Base-by-base conservation (phyloP, 2,113 vertebrate genomes). In the Callopanchax toddi region DNA sequence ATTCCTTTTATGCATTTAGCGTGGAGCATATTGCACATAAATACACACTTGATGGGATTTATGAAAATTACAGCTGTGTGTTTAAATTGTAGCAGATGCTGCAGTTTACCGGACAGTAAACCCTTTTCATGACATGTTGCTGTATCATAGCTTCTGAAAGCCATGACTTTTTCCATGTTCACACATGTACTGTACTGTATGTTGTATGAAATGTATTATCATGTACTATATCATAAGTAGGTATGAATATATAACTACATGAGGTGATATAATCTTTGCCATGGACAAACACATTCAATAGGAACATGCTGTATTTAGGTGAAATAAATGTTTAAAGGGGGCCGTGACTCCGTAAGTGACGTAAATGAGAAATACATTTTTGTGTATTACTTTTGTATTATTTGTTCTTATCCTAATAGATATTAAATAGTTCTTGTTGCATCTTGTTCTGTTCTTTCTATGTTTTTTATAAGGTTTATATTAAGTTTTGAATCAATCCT, bases 341-440 rank as follows among this genome's bases (percentile, higher is more conserved):
- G 64, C 60, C 43, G 69, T 72, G 74, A 75, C 79, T 87, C 76
- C 62, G 66, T 60, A 69, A 75, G 60, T 67, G 75, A 56, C 57
- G 59, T 76, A 16, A 61, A 76, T 55, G 60, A 71, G 53, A 44
- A 83, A 81, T 64, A 87, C 77, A 71, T 74, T 83, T 89, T 86
- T 91, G 79, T 87, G 82, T 78, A 86, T 90, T 90, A 84, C 81
- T 91, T 91, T 89, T 86, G 77, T 89, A 91, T 87, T 63, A 84
- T 89, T 91, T 89, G 79, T 79, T 90, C 79, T 89, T 79, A 83
- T 67, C 80, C 82, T 84, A 39, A 86, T 87, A 76, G 71, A 86
- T 85, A 91, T 88, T 92, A 92, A 92, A 92, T 46, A 65, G 71
- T 90, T 89, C 56, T 86, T 88, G 84, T 87, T 89, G 86, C 78